Conservation (phyloP, 2,113 vertebrate species). For the Notothenia rossii region DNA sequence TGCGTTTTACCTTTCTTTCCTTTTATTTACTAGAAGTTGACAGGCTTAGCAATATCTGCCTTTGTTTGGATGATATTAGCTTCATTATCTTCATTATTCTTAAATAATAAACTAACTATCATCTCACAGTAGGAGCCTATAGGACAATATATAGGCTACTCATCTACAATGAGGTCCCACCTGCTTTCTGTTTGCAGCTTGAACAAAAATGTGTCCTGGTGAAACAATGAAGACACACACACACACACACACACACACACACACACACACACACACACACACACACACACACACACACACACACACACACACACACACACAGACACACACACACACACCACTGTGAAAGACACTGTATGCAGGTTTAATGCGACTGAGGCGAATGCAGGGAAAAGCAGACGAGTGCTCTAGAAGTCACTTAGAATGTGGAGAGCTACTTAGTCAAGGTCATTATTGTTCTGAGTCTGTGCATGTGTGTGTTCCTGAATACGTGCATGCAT, state of each 20-base stretch:
- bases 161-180: background rate
- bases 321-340: background rate
- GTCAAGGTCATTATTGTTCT: slow-evolving; percentile 72
- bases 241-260: too few relatives aligned
- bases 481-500: slow-evolving; percentile 43
- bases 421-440: slow-evolving; percentile 72
- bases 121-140: background rate
- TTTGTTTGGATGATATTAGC: background rate
- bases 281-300: background rate
- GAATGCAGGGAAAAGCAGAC: slow-evolving; percentile 52
- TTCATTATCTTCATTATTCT: background rate
- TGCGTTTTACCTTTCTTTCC: background rate
- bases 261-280: too few relatives aligned
- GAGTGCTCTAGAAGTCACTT: slow-evolving; percentile 70
- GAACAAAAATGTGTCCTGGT: slow-evolving; percentile 19
- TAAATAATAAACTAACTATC: background rate
- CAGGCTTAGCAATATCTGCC: background rate
- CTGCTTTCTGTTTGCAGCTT: slow-evolving; percentile 22
- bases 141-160: background rate
- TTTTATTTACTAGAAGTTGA: background rate
- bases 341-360: slow-evolving; percentile 27
- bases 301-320: slow-evolving; percentile 17
- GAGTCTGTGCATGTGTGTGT: slow-evolving; percentile 49
- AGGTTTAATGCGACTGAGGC: slow-evolving; percentile 29
- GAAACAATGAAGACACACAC: slow-evolving; percentile 21